These are phyloP conservation scores for Coptodon rendalli DNA, from an alignment of 2,113 vertebrate species.

Conservation along the genomic window DNA sequence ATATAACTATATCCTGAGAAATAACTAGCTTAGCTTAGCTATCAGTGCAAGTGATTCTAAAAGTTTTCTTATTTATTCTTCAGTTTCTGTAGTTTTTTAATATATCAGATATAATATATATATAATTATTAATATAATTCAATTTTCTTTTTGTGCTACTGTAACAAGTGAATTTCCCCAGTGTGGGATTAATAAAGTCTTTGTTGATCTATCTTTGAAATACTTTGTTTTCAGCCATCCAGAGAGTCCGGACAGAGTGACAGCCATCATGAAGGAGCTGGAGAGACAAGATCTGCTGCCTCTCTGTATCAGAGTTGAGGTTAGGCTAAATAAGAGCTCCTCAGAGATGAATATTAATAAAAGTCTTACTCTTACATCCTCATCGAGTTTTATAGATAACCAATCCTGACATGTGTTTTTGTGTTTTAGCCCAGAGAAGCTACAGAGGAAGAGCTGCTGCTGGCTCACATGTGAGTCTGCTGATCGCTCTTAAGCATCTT, in stretches of 20 bases:
- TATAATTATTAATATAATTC: neutral
- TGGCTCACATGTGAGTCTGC: conserved; percentile 46
- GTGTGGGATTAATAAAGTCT: neutral
- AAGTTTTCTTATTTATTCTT: neutral
- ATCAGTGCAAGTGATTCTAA: neutral
- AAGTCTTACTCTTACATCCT: neutral
- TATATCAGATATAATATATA: fast-evolving
- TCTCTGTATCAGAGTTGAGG: conserved; percentile 41
- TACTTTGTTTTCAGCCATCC: conserved; percentile 16
- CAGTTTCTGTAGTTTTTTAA: neutral
- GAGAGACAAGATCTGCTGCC: conserved; percentile 36
- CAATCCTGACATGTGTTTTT: neutral
- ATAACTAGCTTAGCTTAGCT: neutral
- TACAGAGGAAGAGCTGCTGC: conserved; percentile 53
- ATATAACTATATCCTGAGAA: neutral
- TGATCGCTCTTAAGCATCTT: neutral
- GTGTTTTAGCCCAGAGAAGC: conserved; percentile 54
- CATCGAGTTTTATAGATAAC: fast-evolving
- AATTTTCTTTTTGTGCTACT: neutral
- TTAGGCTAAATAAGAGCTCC: neutral
- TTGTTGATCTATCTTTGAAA: neutral
- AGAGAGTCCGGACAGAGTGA: conserved; percentile 46
- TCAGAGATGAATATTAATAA: neutral
- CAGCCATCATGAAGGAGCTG: conserved; percentile 49
- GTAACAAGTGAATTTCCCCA: neutral